Evolutionary conservation across 1,140 invertebrate species (phyloP).

Genomic region (Euglossa dilemma): DNA sequence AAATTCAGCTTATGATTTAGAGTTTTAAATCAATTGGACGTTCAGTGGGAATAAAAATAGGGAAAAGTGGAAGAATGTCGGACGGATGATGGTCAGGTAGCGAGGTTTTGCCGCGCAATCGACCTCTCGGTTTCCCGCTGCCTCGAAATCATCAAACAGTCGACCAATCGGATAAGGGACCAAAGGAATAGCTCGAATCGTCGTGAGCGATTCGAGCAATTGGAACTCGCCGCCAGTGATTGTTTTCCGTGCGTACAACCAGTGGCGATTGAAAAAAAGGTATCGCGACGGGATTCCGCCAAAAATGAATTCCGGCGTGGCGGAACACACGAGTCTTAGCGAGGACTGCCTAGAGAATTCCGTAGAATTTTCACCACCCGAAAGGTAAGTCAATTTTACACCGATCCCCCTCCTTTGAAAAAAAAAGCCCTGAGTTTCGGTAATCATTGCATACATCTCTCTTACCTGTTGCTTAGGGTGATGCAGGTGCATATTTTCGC

Average conservation of each 20-base stretch:
- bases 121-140: constrained; percentile 19
- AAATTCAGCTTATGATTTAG: no score
- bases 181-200: constrained; percentile 16
- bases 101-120: constrained; percentile 16
- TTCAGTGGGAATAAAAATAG: no score
- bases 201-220: constrained; percentile 44
- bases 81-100: not conserved
- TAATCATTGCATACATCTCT: not conserved
- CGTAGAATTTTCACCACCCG: constrained; percentile 56
- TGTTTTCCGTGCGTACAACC: constrained; percentile 36
- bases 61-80: not conserved
- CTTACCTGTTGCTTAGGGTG: constrained; percentile 63
- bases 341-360: constrained; percentile 46
- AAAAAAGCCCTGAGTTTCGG: not conserved
- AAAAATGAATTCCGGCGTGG: constrained; percentile 68
- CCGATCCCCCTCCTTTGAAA: not conserved
- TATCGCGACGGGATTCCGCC: constrained; percentile 52
- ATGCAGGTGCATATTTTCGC: constrained; percentile 48
- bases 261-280: constrained; percentile 50
- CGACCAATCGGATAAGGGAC: constrained; percentile 35
- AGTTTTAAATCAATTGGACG: no score
- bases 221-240: constrained; percentile 37
- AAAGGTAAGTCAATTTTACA: constrained; percentile 57
- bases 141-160: not conserved
- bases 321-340: constrained; percentile 42